These are phyloP conservation scores for Platycheirus rosarum DNA, from an alignment of 2,888 invertebrate genomes.

Conservation along the genomic window DNA sequence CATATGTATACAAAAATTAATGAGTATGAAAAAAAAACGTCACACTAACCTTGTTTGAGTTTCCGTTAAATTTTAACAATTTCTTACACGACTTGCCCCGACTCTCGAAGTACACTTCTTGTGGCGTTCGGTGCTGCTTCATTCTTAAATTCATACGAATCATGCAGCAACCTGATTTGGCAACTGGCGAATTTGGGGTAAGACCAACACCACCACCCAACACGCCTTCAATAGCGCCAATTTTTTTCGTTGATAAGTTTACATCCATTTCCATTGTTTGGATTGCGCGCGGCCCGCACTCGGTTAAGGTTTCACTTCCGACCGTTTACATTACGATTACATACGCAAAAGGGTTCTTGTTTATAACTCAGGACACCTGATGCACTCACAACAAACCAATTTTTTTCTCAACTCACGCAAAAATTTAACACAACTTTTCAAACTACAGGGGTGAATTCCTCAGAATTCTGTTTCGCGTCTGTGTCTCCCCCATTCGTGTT, in stretches of 20 bases:
- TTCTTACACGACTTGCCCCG: slow-evolving; percentile 92
- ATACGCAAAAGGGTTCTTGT: slow-evolving; percentile 20
- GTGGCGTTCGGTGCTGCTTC: slow-evolving; percentile 80
- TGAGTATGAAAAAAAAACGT: slow-evolving; percentile 10
- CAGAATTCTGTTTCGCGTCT: slow-evolving; percentile 31
- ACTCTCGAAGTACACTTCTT: slow-evolving; percentile 89
- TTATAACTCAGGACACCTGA: slow-evolving; percentile 71
- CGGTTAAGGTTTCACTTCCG: slow-evolving; percentile 51
- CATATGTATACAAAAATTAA: too few relatives aligned
- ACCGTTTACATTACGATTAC: slow-evolving; percentile 49
- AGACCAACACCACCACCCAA: slow-evolving; percentile 52
- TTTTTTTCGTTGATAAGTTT: slow-evolving; percentile 78
- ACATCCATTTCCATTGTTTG: slow-evolving; percentile 82
- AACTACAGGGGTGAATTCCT: slow-evolving; percentile 27
- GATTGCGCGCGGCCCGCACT: slow-evolving; percentile 49
- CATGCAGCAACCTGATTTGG: slow-evolving; percentile 66
- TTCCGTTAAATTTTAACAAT: slow-evolving; percentile 90
- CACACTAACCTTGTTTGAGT: slow-evolving; percentile 90
- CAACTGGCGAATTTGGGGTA: slow-evolving; percentile 62
- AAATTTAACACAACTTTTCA: slow-evolving; percentile 6
- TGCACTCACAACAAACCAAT: slow-evolving; percentile 56
- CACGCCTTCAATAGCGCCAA: slow-evolving; percentile 77
- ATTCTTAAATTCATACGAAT: slow-evolving; percentile 55
- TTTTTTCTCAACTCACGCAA: slow-evolving; percentile 32
- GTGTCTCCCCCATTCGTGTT: slow-evolving; percentile 22